A percentile compares a stretch with the other conserved stretches of the same genome.
phyloP scores from a whole-genome alignment of 2,888 invertebrate species.

The Philopedon plagiatum region DNA sequence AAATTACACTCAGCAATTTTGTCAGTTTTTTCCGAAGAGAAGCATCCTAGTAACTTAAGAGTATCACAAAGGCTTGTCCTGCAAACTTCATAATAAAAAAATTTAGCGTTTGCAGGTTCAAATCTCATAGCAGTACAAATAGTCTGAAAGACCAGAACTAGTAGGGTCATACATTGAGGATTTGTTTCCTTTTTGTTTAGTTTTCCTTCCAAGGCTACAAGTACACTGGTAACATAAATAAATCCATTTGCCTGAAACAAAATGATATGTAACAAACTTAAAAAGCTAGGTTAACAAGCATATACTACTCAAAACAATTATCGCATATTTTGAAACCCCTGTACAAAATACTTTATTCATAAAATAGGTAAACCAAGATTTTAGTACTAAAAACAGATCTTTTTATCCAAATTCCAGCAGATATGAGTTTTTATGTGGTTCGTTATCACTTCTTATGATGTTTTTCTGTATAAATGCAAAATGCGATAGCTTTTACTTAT shows the following conservation, averaged over 20 bases:
- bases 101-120: conserved; percentile 98
- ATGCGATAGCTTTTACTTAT: no score
- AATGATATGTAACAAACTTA: neutral
- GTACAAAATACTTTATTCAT: no score
- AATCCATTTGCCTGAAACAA: conserved; percentile 87
- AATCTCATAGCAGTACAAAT: conserved; percentile 98
- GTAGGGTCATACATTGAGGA: conserved; percentile 80
- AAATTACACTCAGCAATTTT: conserved; percentile 61
- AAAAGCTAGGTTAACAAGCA: no score
- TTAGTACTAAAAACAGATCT: no score
- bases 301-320: no score
- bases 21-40: conserved; percentile 68
- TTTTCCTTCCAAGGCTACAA: conserved; percentile 92
- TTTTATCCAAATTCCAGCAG: no score
- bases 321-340: no score
- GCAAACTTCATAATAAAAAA: conserved; percentile 98
- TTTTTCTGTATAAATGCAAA: no score
- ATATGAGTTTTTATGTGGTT: no score
- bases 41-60: conserved; percentile 92
- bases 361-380: no score
- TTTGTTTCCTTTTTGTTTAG: conserved; percentile 71
- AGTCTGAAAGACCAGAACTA: conserved; percentile 93
- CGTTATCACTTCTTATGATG: no score
- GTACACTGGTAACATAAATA: conserved; percentile 95
- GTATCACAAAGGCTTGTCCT: conserved; percentile 95